Evolutionary conservation across 2,113 vertebrate genomes (phyloP).

Genomic region (Psittacara wagleri): DNA sequence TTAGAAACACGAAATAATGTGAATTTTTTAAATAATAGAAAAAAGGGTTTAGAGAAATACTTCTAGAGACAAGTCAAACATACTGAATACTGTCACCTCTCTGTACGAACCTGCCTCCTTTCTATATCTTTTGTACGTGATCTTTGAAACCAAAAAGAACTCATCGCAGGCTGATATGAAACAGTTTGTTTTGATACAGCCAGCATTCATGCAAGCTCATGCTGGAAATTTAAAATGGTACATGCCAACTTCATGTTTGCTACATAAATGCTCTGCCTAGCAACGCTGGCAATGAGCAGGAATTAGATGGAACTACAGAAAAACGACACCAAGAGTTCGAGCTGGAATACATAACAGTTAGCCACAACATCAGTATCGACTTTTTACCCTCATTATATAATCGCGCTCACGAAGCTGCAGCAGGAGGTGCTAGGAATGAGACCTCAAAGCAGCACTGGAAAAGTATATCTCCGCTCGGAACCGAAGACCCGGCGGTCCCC

Average conservation of each 20-base stretch:
- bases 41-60: neutral
- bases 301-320: neutral
- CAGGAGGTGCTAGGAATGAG: neutral
- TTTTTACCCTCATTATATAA: neutral
- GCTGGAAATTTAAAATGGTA: neutral
- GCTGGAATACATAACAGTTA: neutral
- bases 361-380: neutral
- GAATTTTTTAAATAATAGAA: rapidly evolving
- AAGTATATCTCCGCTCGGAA: neutral
- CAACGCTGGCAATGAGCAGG: neutral
- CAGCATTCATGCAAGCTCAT: neutral
- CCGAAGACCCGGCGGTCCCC: rapidly evolving
- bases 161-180: neutral
- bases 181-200: neutral
- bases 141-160: neutral
- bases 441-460: neutral
- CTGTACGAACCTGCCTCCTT: neutral
- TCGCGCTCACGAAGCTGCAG: neutral
- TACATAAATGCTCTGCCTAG: neutral
- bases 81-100: neutral
- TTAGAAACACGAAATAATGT: rapidly evolving
- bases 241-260: rapidly evolving
- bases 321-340: neutral
- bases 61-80: neutral
- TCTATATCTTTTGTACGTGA: rapidly evolving